Conservation (phyloP, 2,113 vertebrate species). For the Diadophis punctatus region DNA sequence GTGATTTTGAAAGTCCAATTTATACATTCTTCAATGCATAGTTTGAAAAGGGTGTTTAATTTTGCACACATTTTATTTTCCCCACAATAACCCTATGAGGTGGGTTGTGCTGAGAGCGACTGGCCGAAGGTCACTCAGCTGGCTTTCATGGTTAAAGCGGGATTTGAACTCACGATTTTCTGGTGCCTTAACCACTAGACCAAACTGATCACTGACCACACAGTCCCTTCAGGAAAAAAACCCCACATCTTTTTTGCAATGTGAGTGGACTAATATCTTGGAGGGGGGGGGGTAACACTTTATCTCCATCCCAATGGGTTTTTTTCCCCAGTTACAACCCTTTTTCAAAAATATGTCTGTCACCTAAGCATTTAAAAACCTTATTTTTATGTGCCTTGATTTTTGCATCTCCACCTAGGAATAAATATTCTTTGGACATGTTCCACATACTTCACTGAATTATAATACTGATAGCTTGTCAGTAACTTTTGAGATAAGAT, state of each 20-base stretch:
- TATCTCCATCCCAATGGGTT: not conserved
- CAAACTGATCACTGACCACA: not conserved
- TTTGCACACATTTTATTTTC: not conserved
- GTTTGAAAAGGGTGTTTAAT: slow-evolving; percentile 43
- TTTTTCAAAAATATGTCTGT: not conserved
- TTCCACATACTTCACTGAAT: not conserved
- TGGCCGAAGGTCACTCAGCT: not conserved
- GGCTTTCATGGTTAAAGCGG: not conserved
- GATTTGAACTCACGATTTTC: not conserved
- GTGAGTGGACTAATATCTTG: not conserved
- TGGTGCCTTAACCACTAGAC: not conserved
- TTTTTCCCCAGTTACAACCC: not conserved
- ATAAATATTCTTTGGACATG: not conserved
- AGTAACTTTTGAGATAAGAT: not conserved
- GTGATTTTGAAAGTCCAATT: slow-evolving; percentile 37
- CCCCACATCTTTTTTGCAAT: not conserved
- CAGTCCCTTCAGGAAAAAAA: not conserved
- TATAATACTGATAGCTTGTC: not conserved
- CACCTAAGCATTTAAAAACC: not conserved
- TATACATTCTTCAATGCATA: slow-evolving; percentile 36
- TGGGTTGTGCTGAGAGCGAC: not conserved
- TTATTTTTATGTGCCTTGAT: not conserved
- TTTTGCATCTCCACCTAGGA: not conserved
- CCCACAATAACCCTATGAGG: not conserved
- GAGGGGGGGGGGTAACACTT: not conserved